Evolutionary conservation across 2,797 vertebrate species (phyloP).

Genomic region (Ibycter americanus): DNA sequence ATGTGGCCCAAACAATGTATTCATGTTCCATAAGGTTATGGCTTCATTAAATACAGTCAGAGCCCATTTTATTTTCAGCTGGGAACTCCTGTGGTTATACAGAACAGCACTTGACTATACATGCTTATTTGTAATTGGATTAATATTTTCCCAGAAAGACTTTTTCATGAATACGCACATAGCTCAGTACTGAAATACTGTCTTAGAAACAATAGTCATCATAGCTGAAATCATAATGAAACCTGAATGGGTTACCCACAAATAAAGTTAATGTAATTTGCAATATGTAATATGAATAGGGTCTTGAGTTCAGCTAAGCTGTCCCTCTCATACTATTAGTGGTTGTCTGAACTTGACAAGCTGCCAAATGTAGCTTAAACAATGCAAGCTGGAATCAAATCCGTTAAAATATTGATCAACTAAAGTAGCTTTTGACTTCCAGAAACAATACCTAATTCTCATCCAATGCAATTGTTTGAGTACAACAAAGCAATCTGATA

Average conservation of each 20-base stretch:
- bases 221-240: not conserved
- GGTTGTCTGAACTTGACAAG: not conserved
- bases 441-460: not conserved
- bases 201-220: not conserved
- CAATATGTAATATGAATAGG: accelerated
- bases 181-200: not conserved
- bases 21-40: not conserved
- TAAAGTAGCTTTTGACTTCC: not conserved
- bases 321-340: not conserved
- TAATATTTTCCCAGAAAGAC: not conserved
- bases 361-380: not conserved
- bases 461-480: not conserved
- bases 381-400: not conserved
- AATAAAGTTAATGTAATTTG: not conserved
- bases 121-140: not conserved
- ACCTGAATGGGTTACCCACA: not conserved
- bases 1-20: not conserved
- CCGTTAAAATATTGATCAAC: not conserved
- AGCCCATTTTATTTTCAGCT: not conserved
- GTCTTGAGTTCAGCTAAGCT: not conserved
- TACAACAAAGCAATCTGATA: not conserved
- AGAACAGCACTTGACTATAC: not conserved
- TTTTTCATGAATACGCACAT: not conserved
- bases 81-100: not conserved
- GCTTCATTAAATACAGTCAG: not conserved